phyloP scores from a whole-genome alignment of 2,797 vertebrate species.

The Crenichthys baileyi region DNA sequence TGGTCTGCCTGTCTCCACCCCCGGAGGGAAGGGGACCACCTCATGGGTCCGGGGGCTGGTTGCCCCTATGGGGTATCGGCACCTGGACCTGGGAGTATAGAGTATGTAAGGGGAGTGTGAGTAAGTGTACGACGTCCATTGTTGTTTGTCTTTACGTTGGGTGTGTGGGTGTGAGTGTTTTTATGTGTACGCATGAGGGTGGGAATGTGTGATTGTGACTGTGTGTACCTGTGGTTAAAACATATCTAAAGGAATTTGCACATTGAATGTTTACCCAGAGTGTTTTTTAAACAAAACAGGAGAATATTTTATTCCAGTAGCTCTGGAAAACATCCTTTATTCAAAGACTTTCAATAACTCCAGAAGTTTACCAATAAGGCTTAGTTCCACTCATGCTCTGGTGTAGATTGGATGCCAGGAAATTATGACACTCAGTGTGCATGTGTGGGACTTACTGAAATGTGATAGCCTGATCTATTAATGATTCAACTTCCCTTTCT shows the following conservation, averaged over 20 bases:
- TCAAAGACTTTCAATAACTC: not conserved
- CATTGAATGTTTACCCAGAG: not conserved
- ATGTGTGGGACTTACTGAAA: slow-evolving; percentile 68
- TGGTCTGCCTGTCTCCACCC: too few relatives aligned
- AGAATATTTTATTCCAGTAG: not conserved
- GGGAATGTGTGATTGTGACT: too few relatives aligned
- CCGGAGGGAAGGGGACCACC: too few relatives aligned
- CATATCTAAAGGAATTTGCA: not conserved
- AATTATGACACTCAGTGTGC: slow-evolving; percentile 30
- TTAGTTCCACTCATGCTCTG: slow-evolving; percentile 62
- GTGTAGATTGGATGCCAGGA: slow-evolving; percentile 39
- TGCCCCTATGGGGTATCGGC: too few relatives aligned
- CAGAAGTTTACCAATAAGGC: not conserved
- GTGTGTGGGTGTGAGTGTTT: too few relatives aligned
- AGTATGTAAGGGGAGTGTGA: too few relatives aligned
- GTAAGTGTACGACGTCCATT: too few relatives aligned
- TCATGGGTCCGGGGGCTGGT: too few relatives aligned
- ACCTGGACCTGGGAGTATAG: too few relatives aligned
- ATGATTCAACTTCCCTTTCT: slow-evolving; percentile 66
- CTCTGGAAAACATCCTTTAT: not conserved
- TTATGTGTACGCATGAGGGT: too few relatives aligned
- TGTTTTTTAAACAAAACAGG: not conserved
- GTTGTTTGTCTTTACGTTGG: too few relatives aligned
- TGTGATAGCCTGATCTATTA: slow-evolving; percentile 78
- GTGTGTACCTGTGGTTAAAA: not conserved